Percentiles rank a stretch among this genome's conserved stretches.
Evolutionary conservation across 2,797 vertebrate species (phyloP).

Genomic region (Todus mexicanus): DNA sequence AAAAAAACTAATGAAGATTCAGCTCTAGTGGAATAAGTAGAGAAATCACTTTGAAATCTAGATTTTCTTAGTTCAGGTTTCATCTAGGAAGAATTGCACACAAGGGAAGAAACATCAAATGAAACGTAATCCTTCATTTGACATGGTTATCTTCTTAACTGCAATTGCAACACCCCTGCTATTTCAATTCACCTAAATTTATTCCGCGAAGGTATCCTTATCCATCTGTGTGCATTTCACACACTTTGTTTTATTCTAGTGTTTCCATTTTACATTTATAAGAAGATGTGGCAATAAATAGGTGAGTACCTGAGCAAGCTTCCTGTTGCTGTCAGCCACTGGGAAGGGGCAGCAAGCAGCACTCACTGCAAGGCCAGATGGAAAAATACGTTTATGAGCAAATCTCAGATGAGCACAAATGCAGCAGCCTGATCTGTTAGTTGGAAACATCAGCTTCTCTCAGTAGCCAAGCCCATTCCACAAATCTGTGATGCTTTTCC

Average conservation of each 20-base stretch:
- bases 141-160: constrained; percentile 19
- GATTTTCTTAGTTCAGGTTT: constrained; percentile 24
- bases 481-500: neutral
- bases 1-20: neutral
- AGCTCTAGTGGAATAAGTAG: neutral
- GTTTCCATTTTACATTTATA: constrained; percentile 1
- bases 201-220: neutral
- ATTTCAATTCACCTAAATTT: constrained; percentile 25
- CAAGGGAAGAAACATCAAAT: constrained; percentile 26
- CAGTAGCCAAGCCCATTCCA: neutral
- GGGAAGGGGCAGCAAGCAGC: neutral
- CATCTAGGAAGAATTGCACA: neutral
- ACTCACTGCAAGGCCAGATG: neutral
- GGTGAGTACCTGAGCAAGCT: neutral
- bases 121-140: constrained; percentile 40
- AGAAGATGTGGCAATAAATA: neutral
- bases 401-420: neutral
- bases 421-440: neutral
- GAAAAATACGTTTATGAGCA: neutral
- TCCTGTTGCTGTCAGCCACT: neutral
- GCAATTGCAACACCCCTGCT: constrained; percentile 17
- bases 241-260: neutral
- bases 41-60: constrained; percentile 38
- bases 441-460: neutral
- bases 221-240: neutral